phyloP scores from a whole-genome alignment of 2,888 invertebrate species.

The Leptinotarsa peninsularis region DNA sequence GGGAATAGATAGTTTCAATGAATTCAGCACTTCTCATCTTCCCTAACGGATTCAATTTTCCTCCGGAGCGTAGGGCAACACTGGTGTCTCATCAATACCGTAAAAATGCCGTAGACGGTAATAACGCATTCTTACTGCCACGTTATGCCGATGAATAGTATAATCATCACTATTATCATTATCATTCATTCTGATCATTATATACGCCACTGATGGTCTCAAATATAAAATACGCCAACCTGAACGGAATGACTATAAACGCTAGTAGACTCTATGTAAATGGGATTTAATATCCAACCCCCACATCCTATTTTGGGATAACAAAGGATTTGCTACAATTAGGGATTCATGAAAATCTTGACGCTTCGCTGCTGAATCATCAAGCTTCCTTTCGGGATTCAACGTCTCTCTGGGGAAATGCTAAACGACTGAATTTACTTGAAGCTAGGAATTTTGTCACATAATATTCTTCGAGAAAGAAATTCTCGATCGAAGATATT shows the following conservation, averaged over 20 bases:
- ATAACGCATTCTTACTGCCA: no score
- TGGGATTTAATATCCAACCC: neutral
- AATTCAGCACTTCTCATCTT: no score
- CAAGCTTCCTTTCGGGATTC: neutral
- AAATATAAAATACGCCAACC: neutral
- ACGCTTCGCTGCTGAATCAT: conserved; percentile 1
- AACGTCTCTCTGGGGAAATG: neutral
- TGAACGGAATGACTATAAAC: neutral
- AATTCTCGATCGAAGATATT: neutral
- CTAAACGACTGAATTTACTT: neutral
- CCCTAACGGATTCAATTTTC: no score
- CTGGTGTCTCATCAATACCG: no score
- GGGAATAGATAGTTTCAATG: no score
- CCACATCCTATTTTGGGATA: neutral
- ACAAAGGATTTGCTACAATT: conserved; percentile 8
- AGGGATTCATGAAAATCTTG: conserved; percentile 15
- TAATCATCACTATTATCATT: no score
- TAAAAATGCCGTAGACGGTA: no score
- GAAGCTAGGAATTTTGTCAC: neutral
- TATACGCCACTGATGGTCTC: neutral
- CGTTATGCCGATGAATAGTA: no score
- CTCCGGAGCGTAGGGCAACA: no score
- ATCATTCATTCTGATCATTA: neutral
- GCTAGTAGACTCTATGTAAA: neutral
- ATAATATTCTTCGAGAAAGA: neutral